phyloP scores from a whole-genome alignment of 2,888 invertebrate species.

The Terebella lapidaria region DNA sequence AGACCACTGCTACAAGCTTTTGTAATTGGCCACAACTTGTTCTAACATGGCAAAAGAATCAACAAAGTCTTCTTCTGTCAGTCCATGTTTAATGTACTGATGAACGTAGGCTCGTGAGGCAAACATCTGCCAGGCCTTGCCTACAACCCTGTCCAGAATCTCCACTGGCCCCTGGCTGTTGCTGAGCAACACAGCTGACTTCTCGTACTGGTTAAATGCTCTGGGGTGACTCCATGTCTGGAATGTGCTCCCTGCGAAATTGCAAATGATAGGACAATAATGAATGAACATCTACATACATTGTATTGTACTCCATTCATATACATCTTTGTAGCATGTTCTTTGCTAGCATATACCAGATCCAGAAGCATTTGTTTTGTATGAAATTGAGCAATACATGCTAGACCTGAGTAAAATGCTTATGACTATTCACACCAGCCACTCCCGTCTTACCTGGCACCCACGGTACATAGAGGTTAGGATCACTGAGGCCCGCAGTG shows the following conservation, averaged over 20 bases:
- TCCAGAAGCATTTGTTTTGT: neutral
- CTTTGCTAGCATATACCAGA: neutral
- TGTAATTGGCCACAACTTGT: constrained; percentile 49
- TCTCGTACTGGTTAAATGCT: constrained; percentile 45
- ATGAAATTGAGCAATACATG: neutral
- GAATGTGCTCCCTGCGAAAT: constrained; percentile 15
- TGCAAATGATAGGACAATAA: neutral
- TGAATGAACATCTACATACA: too few species aligned
- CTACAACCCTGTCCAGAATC: constrained; percentile 40
- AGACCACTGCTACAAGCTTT: constrained; percentile 10
- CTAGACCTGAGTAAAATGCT: too few species aligned
- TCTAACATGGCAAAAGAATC: constrained; percentile 50
- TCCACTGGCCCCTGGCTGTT: constrained; percentile 45
- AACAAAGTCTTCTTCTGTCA: constrained; percentile 50
- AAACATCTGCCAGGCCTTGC: constrained; percentile 54
- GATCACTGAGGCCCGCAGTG: constrained; percentile 32
- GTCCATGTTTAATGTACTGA: constrained; percentile 50
- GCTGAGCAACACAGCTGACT: constrained; percentile 44
- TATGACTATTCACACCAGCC: too few species aligned
- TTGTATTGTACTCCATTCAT: neutral
- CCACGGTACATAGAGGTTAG: constrained; percentile 41
- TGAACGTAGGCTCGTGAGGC: constrained; percentile 52
- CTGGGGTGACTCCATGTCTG: constrained; percentile 33
- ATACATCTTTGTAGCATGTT: neutral
- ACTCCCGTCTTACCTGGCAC: neutral